A percentile compares a stretch with the other conserved stretches of the same genome.
Evolutionary conservation across 2,113 vertebrate species (phyloP).

Genomic region (Osmerus mordax): DNA sequence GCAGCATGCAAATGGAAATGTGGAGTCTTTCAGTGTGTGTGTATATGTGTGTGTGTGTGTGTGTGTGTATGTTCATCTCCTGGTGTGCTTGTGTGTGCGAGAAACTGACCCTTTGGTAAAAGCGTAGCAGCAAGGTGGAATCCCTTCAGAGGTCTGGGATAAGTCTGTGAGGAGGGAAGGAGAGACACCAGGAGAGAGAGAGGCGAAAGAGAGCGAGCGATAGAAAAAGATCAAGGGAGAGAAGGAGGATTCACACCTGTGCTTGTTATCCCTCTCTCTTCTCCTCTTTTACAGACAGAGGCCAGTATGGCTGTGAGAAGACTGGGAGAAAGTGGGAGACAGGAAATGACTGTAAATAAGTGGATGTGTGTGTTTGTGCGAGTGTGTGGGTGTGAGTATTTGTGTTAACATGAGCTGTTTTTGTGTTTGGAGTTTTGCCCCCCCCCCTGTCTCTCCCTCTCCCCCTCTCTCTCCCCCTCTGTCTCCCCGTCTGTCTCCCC

Average conservation of each 20-base stretch:
- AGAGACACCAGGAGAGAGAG: background rate
- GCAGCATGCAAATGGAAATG: constrained; percentile 64
- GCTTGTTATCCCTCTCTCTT: constrained; percentile 1
- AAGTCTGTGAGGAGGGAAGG: background rate
- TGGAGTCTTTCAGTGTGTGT: constrained; percentile 31
- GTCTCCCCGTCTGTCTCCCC: background rate
- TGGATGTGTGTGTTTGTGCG: background rate
- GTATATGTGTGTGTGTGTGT: constrained; percentile 11
- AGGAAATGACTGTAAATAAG: background rate
- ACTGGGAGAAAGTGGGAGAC: background rate
- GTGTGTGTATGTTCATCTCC: constrained; percentile 25
- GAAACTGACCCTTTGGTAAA: constrained; percentile 36
- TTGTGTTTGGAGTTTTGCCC: background rate
- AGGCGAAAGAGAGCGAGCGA: too few species aligned
- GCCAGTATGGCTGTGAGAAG: background rate
- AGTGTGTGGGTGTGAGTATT: constrained; percentile 7
- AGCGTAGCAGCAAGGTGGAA: constrained; percentile 17
- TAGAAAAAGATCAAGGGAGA: too few species aligned
- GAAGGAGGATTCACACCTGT: background rate
- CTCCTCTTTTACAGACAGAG: background rate
- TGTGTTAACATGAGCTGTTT: background rate
- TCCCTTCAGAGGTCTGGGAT: constrained; percentile 18
- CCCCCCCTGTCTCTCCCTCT: background rate
- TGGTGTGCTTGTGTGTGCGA: constrained; percentile 8
- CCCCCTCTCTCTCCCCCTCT: background rate